Base-by-base conservation (phyloP, 92 coral and sea anemone species). In the Galaxea fascicularis region DNA sequence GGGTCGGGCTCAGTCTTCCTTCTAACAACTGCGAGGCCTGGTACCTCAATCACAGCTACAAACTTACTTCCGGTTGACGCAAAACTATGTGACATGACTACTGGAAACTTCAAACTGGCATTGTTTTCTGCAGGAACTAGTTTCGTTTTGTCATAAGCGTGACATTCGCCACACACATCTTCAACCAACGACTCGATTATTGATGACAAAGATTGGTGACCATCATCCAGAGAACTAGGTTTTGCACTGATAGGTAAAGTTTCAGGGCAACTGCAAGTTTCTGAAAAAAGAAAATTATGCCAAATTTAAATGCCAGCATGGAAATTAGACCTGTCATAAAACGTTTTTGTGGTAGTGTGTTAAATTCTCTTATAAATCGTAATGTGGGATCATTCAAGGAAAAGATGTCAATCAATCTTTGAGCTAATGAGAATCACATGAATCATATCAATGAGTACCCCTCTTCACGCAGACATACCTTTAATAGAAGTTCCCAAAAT, bases 21-120 rank as follows among this genome's bases (percentile, higher is more conserved):
- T 16, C 27, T 57, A 49, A 82, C 27, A 47, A 82, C 62, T 21
- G 51, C 77, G 6, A 82, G 69, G 57, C 86, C 86, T 56, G 86
- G 86, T 30, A 82, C 86, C 27, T 39, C 39, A 41, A 82, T 47
- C 0, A 82, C 86, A 0, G 86, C 53, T 25, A 82, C 86, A 29
- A 82, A 82, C 21, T 26, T 59, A 4, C 75, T 80, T 65, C 57
- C 71, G 3, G 5, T 18, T 9, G 70, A 0, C 13, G 79, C 56
- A 13, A n/a, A 13, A 22, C 16, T 26, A 13, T 25, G 47, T 0
- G 24, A 26, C 60, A 27, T 27, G 8, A 71, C 69, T 20, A 57
- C 56, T 22, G 86, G 86, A 58, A 56, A 71, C 3, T 24, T 44
- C 6, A 82, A 22, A 24, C 71, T 25, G 17, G 41, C 57, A 27